Evolutionary conservation across 2,888 invertebrate species (phyloP).

Genomic region (Melanostoma scalare): DNA sequence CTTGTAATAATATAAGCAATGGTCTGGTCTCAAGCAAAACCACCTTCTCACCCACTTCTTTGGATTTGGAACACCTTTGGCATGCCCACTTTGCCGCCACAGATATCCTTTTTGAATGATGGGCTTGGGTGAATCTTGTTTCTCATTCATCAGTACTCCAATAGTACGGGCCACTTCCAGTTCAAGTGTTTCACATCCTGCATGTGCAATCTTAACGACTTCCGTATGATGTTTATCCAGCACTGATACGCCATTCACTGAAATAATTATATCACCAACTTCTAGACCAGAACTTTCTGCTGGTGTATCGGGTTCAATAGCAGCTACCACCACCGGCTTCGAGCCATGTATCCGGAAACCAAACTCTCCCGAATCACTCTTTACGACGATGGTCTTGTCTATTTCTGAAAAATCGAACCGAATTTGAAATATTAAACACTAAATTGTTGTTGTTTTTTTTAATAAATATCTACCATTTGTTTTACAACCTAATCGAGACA

Average conservation of each 20-base stretch:
- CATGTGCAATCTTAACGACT: slow-evolving; percentile 95
- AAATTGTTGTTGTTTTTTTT: not conserved
- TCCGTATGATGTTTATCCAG: slow-evolving; percentile 96
- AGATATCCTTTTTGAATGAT: slow-evolving; percentile 89
- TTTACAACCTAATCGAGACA: slow-evolving; percentile 85
- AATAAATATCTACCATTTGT: slow-evolving; percentile 83
- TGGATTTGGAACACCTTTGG: slow-evolving; percentile 83
- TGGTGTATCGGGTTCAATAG: slow-evolving; percentile 96
- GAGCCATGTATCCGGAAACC: slow-evolving; percentile 97
- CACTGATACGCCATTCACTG: slow-evolving; percentile 94
- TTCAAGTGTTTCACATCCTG: slow-evolving; percentile 92
- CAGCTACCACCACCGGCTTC: slow-evolving; percentile 97
- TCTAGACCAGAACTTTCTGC: slow-evolving; percentile 95
- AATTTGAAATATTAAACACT: too few relatives aligned
- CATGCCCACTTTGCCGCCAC: slow-evolving; percentile 87
- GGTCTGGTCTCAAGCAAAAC: slow-evolving; percentile 95
- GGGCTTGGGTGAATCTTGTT: slow-evolving; percentile 85
- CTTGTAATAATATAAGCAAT: slow-evolving; percentile 97
- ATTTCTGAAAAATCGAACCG: slow-evolving; percentile 85
- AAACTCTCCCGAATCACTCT: slow-evolving; percentile 93
- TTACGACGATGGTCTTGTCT: slow-evolving; percentile 93
- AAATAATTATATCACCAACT: slow-evolving; percentile 96
- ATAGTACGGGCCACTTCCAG: slow-evolving; percentile 94
- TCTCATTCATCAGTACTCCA: slow-evolving; percentile 88
- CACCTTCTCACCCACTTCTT: slow-evolving; percentile 93